These are phyloP conservation scores for Cinara cedri DNA, from an alignment of 2,888 invertebrate genomes.

Conservation along the genomic window DNA sequence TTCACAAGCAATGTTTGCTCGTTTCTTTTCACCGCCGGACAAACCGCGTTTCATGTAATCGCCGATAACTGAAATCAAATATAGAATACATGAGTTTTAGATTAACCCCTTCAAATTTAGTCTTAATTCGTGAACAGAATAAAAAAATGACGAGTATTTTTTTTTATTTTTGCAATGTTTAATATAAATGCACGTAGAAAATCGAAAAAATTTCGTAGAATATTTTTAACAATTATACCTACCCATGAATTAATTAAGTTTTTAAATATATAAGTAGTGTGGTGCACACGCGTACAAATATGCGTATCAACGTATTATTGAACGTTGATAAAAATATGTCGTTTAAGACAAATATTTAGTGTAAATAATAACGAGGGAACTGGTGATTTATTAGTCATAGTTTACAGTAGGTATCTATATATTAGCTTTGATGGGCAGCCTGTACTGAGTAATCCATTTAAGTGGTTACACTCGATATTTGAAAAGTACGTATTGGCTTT, in stretches of 20 bases:
- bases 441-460: too few species aligned
- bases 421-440: background rate
- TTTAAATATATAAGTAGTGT: background rate
- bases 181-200: too few species aligned
- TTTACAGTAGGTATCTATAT: background rate
- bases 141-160: too few species aligned
- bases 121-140: background rate
- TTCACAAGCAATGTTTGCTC: constrained; percentile 83
- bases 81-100: background rate
- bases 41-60: constrained; percentile 77
- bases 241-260: background rate
- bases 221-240: background rate
- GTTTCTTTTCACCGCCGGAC: constrained; percentile 83
- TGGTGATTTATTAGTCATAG: background rate
- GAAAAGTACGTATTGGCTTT: too few species aligned
- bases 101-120: background rate
- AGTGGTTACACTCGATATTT: too few species aligned
- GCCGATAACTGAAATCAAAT: constrained; percentile 69
- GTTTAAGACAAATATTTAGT: background rate
- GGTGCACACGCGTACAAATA: too few species aligned
- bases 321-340: background rate
- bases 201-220: background rate
- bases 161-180: too few species aligned
- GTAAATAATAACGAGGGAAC: background rate
- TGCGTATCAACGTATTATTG: background rate